Evolutionary conservation across 1,140 invertebrate species (phyloP).

Genomic region (Aphis gossypii): DNA sequence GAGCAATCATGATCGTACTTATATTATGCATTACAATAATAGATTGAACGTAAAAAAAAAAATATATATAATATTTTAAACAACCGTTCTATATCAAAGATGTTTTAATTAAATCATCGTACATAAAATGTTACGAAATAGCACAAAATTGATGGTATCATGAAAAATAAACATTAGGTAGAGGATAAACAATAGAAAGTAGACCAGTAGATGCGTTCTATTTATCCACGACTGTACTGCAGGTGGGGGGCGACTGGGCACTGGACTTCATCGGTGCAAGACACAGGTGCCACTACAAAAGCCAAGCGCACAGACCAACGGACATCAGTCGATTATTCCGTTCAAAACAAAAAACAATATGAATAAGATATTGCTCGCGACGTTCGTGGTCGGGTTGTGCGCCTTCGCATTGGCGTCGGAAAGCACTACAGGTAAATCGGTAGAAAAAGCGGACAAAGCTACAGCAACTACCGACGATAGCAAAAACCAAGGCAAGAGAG

Average conservation of each 20-base stretch:
- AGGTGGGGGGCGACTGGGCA: not conserved
- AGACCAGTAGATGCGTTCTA: not conserved
- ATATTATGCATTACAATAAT: not conserved
- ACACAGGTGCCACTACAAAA: constrained; percentile 60
- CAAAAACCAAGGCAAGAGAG: constrained; percentile 33
- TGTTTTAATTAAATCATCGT: not conserved
- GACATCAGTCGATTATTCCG: constrained; percentile 48
- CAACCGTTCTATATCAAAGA: not conserved
- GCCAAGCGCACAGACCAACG: constrained; percentile 62
- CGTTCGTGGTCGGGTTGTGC: not conserved
- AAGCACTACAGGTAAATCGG: not conserved
- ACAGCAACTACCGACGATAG: not conserved
- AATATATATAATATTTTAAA: not conserved
- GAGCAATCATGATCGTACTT: too few species aligned
- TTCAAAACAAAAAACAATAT: constrained; percentile 59
- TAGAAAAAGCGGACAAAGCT: not conserved
- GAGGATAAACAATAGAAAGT: not conserved
- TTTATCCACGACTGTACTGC: not conserved
- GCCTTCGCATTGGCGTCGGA: not conserved
- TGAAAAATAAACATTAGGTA: not conserved
- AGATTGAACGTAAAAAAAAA: not conserved
- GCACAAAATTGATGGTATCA: not conserved
- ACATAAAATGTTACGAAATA: not conserved
- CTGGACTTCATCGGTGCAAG: not conserved
- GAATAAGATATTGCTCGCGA: not conserved